phyloP scores from a whole-genome alignment of 2,888 invertebrate species.

The Iselma pallidipennis region DNA sequence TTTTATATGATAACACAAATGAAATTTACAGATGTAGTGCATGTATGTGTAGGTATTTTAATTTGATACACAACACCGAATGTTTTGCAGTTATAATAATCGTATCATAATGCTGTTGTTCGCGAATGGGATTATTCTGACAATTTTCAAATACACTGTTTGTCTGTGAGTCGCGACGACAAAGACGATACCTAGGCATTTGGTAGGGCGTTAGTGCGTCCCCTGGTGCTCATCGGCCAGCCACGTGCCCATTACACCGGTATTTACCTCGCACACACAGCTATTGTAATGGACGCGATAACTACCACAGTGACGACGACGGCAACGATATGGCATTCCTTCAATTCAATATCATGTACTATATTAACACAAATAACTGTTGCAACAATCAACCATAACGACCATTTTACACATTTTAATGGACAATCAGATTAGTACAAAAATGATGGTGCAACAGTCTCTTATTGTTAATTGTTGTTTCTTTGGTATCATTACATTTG shows the following conservation, averaged over 20 bases:
- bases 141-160: neutral
- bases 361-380: constrained; percentile 23
- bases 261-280: constrained; percentile 49
- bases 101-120: neutral
- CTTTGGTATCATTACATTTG: too few species aligned
- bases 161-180: constrained; percentile 5
- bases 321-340: constrained; percentile 34
- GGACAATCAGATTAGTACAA: constrained; percentile 41
- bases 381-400: constrained; percentile 43
- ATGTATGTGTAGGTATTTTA: too few species aligned
- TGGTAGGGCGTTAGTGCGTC: constrained; percentile 38
- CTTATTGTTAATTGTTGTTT: neutral
- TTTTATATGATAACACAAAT: neutral
- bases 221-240: constrained; percentile 48
- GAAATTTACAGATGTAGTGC: too few species aligned
- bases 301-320: constrained; percentile 36
- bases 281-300: constrained; percentile 48
- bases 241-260: constrained; percentile 52
- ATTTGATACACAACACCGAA: too few species aligned
- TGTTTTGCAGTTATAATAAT: neutral
- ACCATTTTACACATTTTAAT: constrained; percentile 44
- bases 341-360: constrained; percentile 31
- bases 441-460: constrained; percentile 33
- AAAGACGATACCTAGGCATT: neutral
- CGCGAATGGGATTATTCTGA: neutral